Conservation (phyloP, 2,888 invertebrate genomes). For the Ophion costatus region DNA sequence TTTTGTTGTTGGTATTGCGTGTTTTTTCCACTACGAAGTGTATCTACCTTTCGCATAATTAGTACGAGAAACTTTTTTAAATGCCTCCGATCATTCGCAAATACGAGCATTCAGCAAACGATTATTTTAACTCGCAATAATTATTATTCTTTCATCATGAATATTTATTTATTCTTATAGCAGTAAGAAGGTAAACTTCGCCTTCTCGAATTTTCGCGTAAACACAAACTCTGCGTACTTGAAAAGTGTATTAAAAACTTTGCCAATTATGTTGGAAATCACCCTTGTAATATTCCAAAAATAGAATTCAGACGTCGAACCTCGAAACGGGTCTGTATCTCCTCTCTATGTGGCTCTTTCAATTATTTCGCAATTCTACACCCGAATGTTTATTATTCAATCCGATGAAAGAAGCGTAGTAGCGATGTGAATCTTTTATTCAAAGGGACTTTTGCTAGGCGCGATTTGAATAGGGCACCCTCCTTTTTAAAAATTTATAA, state of each 20-base stretch:
- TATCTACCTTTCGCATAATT: not conserved
- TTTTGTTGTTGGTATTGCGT: not conserved
- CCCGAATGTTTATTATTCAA: slow-evolving; percentile 8
- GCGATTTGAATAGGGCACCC: slow-evolving; percentile 17
- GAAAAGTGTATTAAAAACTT: slow-evolving; percentile 4
- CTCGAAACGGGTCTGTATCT: not conserved
- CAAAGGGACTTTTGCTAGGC: not conserved
- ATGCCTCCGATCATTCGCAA: not conserved
- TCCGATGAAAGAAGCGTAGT: slow-evolving; percentile 7
- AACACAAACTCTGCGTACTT: not conserved
- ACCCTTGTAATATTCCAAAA: slow-evolving; percentile 6
- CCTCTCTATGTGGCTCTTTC: not conserved
- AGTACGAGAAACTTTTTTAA: not conserved
- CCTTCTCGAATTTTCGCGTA: not conserved
- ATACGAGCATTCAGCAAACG: not conserved
- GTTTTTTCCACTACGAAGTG: not conserved
- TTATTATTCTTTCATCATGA: not conserved
- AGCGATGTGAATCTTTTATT: slow-evolving; percentile 42
- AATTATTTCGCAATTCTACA: not conserved
- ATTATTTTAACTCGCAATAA: not conserved
- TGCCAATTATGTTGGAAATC: slow-evolving; percentile 16
- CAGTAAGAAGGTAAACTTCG: not conserved
- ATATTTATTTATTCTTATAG: not conserved
- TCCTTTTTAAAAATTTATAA: slow-evolving; percentile 39
- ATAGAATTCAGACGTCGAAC: not conserved